Percentiles rank a stretch among this genome's conserved stretches.
Conservation (phyloP, 2,113 vertebrate species). For the Cromileptes altivelis region DNA sequence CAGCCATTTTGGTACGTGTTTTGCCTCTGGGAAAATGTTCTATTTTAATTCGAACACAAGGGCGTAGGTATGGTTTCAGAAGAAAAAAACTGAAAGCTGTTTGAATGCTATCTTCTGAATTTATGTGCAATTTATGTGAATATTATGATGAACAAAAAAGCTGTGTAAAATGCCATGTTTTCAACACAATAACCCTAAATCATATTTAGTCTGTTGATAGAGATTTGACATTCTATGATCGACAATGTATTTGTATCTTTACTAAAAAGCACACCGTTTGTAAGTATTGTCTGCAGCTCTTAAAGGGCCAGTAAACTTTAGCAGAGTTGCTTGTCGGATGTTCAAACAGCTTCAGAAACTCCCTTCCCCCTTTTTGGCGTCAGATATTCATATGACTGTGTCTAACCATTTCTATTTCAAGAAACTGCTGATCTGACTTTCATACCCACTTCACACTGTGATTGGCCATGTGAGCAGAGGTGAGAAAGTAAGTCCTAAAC, state of each 20-base stretch:
- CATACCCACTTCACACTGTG: too few relatives aligned
- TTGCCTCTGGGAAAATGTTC: background rate
- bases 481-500: background rate
- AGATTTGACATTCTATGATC: background rate
- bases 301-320: background rate
- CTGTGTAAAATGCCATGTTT: background rate
- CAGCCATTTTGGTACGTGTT: background rate
- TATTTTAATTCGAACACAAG: background rate
- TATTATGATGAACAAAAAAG: background rate
- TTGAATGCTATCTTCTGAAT: background rate
- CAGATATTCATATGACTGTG: too few relatives aligned
- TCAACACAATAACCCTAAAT: background rate
- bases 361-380: too few relatives aligned
- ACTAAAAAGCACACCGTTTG: background rate
- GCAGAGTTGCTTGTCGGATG: background rate
- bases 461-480: background rate
- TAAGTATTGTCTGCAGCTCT: background rate
- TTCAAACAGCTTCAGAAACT: too few relatives aligned
- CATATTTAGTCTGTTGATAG: background rate
- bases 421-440: too few relatives aligned
- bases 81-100: background rate
- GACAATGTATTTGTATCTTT: background rate
- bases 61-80: background rate
- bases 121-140: background rate
- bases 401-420: too few relatives aligned